Conservation (phyloP, 1,140 invertebrate genomes). For the Scylla paramamosain region DNA sequence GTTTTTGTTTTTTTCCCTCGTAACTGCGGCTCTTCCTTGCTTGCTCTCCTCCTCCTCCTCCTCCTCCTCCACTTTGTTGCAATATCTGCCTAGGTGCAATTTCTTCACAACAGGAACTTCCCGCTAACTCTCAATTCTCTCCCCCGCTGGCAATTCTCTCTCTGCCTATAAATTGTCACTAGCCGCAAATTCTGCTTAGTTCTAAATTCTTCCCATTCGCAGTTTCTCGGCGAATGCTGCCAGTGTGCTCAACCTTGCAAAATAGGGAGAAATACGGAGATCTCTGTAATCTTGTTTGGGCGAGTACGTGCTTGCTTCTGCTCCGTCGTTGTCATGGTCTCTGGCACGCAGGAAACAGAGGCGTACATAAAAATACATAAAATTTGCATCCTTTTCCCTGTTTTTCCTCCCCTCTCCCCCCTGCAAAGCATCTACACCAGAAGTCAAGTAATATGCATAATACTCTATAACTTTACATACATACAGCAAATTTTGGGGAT, state of each 20-base stretch:
- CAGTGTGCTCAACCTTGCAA: neutral
- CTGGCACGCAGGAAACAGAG: neutral
- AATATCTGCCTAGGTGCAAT: conserved; percentile 9
- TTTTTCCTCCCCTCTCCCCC: neutral
- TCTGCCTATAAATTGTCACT: neutral
- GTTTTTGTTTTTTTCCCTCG: neutral
- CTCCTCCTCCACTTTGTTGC: neutral
- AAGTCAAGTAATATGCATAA: no score
- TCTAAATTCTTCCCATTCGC: conserved; percentile 4
- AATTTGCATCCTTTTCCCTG: neutral
- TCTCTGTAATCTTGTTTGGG: neutral
- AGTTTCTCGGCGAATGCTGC: neutral
- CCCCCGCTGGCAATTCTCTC: neutral
- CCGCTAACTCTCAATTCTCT: neutral
- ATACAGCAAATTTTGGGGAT: no score
- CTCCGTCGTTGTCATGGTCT: neutral
- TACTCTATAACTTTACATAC: no score
- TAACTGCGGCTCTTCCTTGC: neutral
- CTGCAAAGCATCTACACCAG: neutral
- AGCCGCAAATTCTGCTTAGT: neutral
- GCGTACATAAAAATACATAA: neutral
- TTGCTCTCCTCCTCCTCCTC: neutral
- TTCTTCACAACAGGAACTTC: neutral
- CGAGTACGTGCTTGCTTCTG: neutral
- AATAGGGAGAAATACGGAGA: neutral